These are phyloP conservation scores for Meiosimyza platycephala DNA, from an alignment of 2,888 invertebrate species.

Conservation along the genomic window DNA sequence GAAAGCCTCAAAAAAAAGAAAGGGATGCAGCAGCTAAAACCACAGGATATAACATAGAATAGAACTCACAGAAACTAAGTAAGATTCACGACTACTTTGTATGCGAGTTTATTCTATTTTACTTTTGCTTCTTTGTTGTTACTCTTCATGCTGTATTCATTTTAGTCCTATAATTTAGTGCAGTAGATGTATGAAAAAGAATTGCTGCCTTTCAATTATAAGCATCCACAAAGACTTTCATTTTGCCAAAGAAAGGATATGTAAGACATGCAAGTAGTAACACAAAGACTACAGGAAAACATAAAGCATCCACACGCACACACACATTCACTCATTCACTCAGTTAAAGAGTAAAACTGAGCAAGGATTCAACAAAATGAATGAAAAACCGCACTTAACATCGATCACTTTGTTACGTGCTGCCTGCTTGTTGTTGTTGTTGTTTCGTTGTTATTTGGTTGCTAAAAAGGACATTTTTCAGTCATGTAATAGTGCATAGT, in stretches of 20 bases:
- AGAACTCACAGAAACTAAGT: not conserved
- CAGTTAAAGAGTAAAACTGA: too few species aligned
- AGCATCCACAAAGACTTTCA: slow-evolving; percentile 15
- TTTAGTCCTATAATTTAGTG: not conserved
- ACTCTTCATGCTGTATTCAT: not conserved
- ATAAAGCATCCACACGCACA: not conserved
- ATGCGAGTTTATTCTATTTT: not conserved
- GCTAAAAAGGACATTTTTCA: not conserved
- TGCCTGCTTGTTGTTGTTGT: not conserved
- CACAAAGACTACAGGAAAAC: not conserved
- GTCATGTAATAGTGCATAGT: not conserved
- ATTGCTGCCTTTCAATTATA: slow-evolving; percentile 22
- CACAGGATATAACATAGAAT: not conserved
- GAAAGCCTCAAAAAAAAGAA: not conserved
- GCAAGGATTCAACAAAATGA: not conserved
- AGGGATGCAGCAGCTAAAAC: not conserved
- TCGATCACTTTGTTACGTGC: slow-evolving; percentile 1
- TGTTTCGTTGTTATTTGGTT: not conserved
- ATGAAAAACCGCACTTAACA: slow-evolving; percentile 10
- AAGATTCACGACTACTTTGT: too few species aligned
- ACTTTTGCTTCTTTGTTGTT: not conserved
- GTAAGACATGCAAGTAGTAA: not conserved
- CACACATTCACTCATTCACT: not conserved
- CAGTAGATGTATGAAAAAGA: not conserved
- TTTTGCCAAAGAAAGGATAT: not conserved